Conservation (phyloP, 2,888 invertebrate species). For the Pherbina coryleti region DNA sequence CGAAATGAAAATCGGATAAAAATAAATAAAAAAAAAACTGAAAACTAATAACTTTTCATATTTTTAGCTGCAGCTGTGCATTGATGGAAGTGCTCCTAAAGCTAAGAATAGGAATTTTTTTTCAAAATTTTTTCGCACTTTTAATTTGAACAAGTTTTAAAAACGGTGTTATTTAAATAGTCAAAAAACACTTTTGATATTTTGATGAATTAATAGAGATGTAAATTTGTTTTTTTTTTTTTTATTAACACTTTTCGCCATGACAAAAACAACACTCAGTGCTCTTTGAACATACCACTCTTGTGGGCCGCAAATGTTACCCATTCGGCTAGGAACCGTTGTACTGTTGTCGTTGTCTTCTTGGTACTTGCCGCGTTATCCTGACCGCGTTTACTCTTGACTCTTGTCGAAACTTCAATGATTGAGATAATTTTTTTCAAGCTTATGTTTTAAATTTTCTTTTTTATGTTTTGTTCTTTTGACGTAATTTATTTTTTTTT, state of each 20-base stretch:
- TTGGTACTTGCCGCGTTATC: too few relatives aligned
- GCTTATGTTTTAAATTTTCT: neutral
- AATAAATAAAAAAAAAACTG: neutral
- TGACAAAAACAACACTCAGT: neutral
- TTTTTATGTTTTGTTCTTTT: neutral
- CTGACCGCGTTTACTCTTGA: neutral
- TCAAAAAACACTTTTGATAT: neutral
- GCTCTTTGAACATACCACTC: conserved; percentile 40
- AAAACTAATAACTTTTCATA: neutral
- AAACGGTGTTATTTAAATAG: neutral
- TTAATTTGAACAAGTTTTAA: neutral
- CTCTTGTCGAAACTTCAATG: neutral
- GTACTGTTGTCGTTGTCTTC: neutral
- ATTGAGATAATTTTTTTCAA: neutral
- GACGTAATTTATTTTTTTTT: neutral
- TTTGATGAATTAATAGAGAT: too few relatives aligned
- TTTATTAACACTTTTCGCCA: neutral
- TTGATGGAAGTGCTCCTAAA: neutral
- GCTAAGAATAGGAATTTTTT: too few relatives aligned
- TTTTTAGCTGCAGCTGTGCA: conserved; percentile 24
- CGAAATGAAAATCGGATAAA: neutral
- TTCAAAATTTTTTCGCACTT: neutral
- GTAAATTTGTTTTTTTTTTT: neutral
- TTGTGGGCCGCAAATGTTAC: conserved; percentile 46
- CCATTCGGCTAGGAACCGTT: conserved; percentile 42